These are phyloP conservation scores for Ptychadena robeensis DNA, from an alignment of 2,797 vertebrate genomes.

Conservation along the genomic window DNA sequence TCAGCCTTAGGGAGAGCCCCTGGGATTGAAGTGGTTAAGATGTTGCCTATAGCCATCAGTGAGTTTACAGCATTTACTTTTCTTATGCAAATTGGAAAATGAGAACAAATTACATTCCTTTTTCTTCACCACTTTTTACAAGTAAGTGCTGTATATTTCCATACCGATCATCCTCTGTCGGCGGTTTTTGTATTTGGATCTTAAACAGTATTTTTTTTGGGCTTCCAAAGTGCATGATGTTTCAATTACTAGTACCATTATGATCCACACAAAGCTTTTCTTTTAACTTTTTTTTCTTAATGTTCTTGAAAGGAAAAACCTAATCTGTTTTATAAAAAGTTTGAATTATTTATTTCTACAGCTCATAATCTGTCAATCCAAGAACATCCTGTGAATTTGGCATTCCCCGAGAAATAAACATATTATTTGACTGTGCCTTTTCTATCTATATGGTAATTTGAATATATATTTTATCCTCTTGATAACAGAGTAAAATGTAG, in stretches of 20 bases:
- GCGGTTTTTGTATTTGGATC: neutral
- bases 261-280: conserved; percentile 24
- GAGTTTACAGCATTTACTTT: too few species aligned
- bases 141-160: neutral
- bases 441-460: conserved; percentile 8
- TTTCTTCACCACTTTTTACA: too few species aligned
- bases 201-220: neutral
- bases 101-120: too few species aligned
- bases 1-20: too few species aligned
- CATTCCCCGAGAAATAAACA: neutral
- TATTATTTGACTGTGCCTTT: neutral
- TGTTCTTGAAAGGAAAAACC: neutral
- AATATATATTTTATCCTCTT: neutral
- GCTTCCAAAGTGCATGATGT: conserved; percentile 2
- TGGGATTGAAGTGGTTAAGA: too few species aligned
- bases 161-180: neutral
- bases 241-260: conserved; percentile 24
- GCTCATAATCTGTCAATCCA: conserved; percentile 3
- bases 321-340: conserved; percentile 13
- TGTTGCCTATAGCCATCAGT: too few species aligned
- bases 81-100: too few species aligned
- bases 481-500: conserved; percentile 10
- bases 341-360: conserved; percentile 25
- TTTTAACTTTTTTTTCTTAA: neutral
- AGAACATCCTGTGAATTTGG: neutral